phyloP scores from a whole-genome alignment of 1,140 invertebrate genomes.

The Spodoptera frugiperda region DNA sequence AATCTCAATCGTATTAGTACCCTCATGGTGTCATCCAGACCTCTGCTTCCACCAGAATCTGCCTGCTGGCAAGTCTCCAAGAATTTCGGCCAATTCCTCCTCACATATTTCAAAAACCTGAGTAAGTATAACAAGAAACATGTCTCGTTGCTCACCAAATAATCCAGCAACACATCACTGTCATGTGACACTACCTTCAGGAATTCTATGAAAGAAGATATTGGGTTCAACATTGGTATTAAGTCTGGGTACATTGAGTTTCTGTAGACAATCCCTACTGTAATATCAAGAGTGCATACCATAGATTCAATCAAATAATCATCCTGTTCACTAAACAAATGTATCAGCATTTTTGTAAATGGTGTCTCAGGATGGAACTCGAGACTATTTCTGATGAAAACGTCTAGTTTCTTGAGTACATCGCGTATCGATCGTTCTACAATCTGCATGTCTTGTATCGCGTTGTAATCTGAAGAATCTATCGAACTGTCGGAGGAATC shows the following conservation, averaged over 20 bases:
- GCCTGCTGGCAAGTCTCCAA: constrained; percentile 89
- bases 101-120: constrained; percentile 94
- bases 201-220: constrained; percentile 94
- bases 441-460: constrained; percentile 95
- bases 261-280: constrained; percentile 93
- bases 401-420: constrained; percentile 92
- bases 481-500: constrained; percentile 94
- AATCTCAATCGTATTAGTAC: constrained; percentile 92
- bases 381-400: constrained; percentile 92
- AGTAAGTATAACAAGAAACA: constrained; percentile 95
- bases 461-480: constrained; percentile 93
- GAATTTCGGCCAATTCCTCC: constrained; percentile 94
- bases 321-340: constrained; percentile 95
- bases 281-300: constrained; percentile 96
- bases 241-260: constrained; percentile 92
- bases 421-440: constrained; percentile 94
- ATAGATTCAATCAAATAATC: constrained; percentile 96
- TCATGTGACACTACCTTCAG: constrained; percentile 93
- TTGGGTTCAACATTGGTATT: constrained; percentile 93
- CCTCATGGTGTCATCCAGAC: constrained; percentile 93
- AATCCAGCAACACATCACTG: constrained; percentile 93
- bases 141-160: constrained; percentile 96
- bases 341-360: constrained; percentile 94
- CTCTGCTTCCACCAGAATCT: constrained; percentile 87
- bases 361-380: constrained; percentile 95